A percentile compares a stretch with the other conserved stretches of the same genome.
phyloP scores from a whole-genome alignment of 1,140 invertebrate species.

The Tetraneura akinire region DNA sequence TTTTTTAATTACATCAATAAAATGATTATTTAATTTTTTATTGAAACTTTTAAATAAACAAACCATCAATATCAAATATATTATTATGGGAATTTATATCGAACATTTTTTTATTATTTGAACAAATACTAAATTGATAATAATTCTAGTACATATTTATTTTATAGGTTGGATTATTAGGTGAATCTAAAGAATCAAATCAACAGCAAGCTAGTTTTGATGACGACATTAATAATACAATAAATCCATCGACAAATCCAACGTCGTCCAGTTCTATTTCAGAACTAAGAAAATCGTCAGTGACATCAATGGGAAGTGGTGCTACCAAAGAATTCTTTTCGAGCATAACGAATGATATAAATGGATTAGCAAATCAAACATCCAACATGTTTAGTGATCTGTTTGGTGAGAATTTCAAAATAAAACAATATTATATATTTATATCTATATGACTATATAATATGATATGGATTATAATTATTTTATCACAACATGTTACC shows the following conservation, averaged over 20 bases:
- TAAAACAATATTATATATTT: neutral
- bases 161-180: constrained; percentile 33
- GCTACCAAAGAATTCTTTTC: constrained; percentile 82
- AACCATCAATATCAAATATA: no score
- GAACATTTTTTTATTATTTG: no score
- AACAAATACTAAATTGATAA: no score
- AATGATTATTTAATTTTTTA: no score
- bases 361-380: constrained; percentile 86
- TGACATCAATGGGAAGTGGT: constrained; percentile 48
- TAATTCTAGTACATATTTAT: neutral
- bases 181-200: constrained; percentile 2
- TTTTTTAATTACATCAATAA: no score
- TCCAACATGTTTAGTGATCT: constrained; percentile 89
- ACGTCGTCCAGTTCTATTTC: neutral
- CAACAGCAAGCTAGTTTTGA: constrained; percentile 11
- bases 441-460: neutral
- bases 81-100: no score
- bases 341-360: constrained; percentile 84
- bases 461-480: no score
- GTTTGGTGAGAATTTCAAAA: constrained; percentile 67
- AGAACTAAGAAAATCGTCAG: constrained; percentile 36
- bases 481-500: no score
- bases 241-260: neutral
- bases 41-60: no score
- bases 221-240: neutral